Conservation (phyloP, 2,888 invertebrate genomes). For the Hirtodrosophila alboralis region DNA sequence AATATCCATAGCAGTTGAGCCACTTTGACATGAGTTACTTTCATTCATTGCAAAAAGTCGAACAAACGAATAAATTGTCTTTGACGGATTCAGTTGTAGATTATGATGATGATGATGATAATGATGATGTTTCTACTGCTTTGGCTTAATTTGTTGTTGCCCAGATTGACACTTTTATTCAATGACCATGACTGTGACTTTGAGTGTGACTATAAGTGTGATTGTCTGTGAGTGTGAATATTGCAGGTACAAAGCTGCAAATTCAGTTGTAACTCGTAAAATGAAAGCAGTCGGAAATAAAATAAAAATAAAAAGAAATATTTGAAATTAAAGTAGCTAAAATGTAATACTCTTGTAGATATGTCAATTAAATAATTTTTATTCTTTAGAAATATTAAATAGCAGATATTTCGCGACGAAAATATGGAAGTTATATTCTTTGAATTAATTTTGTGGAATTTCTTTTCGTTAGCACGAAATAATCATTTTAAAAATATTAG, state of each 20-base stretch:
- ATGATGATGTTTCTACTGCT: slow-evolving; percentile 28
- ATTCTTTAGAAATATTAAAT: no score
- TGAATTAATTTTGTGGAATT: no score
- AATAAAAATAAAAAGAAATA: slow-evolving; percentile 6
- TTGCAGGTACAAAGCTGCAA: slow-evolving; percentile 17
- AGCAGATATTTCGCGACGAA: no score
- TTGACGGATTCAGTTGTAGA: slow-evolving; percentile 7
- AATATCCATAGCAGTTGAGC: slow-evolving; percentile 7
- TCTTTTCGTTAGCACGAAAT: no score
- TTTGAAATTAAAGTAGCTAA: no score
- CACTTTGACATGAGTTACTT: slow-evolving; percentile 35
- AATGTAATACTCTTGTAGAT: no score
- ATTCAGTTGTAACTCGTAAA: slow-evolving; percentile 38
- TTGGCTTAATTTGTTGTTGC: slow-evolving; percentile 46
- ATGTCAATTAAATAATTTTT: neutral
- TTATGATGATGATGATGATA: slow-evolving; percentile 25
- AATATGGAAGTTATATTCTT: no score
- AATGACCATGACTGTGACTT: slow-evolving; percentile 81
- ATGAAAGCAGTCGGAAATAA: slow-evolving; percentile 45
- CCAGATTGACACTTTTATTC: slow-evolving; percentile 80
- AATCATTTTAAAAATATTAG: no score
- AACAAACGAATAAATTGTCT: slow-evolving; percentile 59
- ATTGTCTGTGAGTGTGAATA: slow-evolving; percentile 17
- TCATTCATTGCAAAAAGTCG: slow-evolving; percentile 34
- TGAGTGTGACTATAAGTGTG: slow-evolving; percentile 19